These are phyloP conservation scores for Coracopsis vasa DNA, from an alignment of 2,113 vertebrate species.

Conservation along the genomic window DNA sequence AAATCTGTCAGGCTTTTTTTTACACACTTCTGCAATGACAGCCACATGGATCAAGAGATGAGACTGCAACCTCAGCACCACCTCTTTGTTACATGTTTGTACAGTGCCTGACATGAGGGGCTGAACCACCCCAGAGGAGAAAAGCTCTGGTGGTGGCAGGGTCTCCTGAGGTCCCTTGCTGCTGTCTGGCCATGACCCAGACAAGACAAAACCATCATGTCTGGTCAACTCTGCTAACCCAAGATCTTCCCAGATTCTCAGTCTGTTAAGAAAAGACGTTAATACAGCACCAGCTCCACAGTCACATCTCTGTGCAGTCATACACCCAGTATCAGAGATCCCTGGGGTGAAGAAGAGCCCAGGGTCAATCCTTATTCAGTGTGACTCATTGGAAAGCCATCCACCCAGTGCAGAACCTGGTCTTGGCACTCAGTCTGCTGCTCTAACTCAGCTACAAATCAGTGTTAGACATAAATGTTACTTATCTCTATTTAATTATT, in stretches of 20 bases:
- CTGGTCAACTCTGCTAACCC: background rate
- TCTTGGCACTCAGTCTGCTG: background rate
- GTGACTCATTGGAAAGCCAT: background rate
- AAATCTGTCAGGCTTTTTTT: background rate
- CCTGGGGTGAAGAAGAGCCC: background rate
- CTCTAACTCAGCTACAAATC: background rate
- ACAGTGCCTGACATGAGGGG: background rate
- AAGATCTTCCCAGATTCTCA: background rate
- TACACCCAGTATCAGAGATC: background rate
- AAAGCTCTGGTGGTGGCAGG: background rate
- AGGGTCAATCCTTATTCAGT: background rate
- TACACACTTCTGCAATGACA: background rate
- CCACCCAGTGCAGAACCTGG: background rate
- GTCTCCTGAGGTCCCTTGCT: background rate
- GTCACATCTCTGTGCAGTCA: accelerated
- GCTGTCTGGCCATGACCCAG: background rate
- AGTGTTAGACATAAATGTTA: background rate
- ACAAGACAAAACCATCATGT: background rate
- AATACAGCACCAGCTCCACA: background rate
- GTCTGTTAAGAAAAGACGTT: background rate
- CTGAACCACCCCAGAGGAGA: background rate
- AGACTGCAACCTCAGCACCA: background rate
- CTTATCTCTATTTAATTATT: conserved; percentile 43
- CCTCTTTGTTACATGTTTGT: background rate
- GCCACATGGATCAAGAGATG: background rate